Conservation (phyloP, 2,888 invertebrate genomes). For the Pollenia griseotomentosa region DNA sequence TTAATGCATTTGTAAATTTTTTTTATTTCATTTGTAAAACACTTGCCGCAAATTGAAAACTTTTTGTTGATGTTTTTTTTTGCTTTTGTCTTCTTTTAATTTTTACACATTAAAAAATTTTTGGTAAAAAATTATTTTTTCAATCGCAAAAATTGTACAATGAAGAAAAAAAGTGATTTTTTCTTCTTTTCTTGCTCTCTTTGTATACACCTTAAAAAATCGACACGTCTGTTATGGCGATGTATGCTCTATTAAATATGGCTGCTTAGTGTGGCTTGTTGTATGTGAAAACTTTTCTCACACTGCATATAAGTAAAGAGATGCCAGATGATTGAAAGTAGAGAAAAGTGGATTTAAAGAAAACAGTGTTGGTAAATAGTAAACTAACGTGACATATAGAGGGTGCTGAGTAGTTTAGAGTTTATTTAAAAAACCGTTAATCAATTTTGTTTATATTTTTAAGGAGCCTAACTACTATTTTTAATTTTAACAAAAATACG, state of each 20-base stretch:
- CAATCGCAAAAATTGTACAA: slow-evolving; percentile 15
- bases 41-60: slow-evolving; percentile 61
- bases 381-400: slow-evolving; percentile 19
- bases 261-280: slow-evolving; percentile 62
- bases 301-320: slow-evolving; percentile 68
- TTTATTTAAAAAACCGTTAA: neutral
- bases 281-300: slow-evolving; percentile 69
- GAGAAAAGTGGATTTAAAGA: neutral
- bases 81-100: slow-evolving; percentile 26
- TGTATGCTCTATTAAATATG: slow-evolving; percentile 71
- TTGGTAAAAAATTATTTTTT: slow-evolving; percentile 55
- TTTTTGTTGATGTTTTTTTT: slow-evolving; percentile 30
- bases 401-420: slow-evolving; percentile 1
- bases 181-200: slow-evolving; percentile 35
- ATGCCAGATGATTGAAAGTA: neutral
- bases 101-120: slow-evolving; percentile 76
- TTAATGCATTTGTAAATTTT: neutral
- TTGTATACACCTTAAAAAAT: slow-evolving; percentile 75
- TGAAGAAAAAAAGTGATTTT: slow-evolving; percentile 43
- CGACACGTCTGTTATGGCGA: slow-evolving; percentile 67
- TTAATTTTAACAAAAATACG: neutral
- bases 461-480: neutral
- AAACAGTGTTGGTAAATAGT: slow-evolving; percentile 33
- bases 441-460: neutral
- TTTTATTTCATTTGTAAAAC: slow-evolving; percentile 62